Percentiles rank a stretch among this genome's conserved stretches.
phyloP scores from a whole-genome alignment of 92 coral and sea anemone genomes.

The Siderastrea siderea region DNA sequence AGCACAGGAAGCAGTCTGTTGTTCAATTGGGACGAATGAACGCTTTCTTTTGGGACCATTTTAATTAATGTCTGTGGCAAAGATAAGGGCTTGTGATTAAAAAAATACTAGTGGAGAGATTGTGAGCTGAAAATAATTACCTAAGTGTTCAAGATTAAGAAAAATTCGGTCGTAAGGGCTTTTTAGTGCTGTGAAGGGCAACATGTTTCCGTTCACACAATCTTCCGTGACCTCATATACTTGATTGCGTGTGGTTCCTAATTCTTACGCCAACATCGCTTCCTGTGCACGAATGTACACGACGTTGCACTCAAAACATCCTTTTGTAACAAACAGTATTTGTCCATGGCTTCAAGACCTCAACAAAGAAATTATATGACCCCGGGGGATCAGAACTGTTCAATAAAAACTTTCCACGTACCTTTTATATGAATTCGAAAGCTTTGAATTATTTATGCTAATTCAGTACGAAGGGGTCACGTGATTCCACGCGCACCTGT shows the following conservation, averaged over 20 bases:
- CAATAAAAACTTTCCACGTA: constrained; percentile 63
- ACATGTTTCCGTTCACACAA: too few relatives aligned
- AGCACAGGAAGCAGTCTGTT: constrained; percentile 4
- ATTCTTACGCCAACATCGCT: constrained; percentile 25
- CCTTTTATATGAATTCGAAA: constrained; percentile 4
- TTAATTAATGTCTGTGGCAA: background rate
- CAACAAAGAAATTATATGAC: constrained; percentile 32
- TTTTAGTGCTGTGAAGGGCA: background rate
- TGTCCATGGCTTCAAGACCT: background rate
- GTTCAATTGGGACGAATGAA: background rate
- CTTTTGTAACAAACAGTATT: background rate
- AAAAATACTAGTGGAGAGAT: background rate
- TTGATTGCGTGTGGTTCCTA: constrained; percentile 12
- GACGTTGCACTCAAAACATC: background rate
- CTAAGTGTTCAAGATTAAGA: background rate
- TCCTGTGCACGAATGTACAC: background rate
- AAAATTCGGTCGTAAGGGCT: constrained; percentile 18
- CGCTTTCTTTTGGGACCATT: background rate
- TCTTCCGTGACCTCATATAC: constrained; percentile 11
- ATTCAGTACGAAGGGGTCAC: constrained; percentile 56
- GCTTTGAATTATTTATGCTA: constrained; percentile 59
- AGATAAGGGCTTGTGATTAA: background rate
- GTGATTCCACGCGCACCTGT: constrained; percentile 87
- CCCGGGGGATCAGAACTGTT: constrained; percentile 32
- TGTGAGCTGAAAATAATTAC: background rate